Evolutionary conservation across 2,113 vertebrate species (phyloP).

Genomic region (Andinoacara biseriatus): DNA sequence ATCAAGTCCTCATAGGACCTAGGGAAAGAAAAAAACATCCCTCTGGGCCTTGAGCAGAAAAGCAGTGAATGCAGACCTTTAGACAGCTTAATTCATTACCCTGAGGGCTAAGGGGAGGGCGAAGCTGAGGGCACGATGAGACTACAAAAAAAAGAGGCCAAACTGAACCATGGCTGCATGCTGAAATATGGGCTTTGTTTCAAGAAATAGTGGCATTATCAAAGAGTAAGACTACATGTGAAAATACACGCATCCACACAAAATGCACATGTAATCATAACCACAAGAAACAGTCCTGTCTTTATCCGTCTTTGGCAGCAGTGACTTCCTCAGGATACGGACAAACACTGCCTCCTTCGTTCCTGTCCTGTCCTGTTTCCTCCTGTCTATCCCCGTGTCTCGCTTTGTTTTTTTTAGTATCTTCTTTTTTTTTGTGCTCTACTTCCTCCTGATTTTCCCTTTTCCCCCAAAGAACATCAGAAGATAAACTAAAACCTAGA

Average conservation of each 20-base stretch:
- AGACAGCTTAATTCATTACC: slow-evolving; percentile 53
- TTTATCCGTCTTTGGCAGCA: slow-evolving; percentile 76
- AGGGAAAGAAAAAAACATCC: slow-evolving; percentile 31
- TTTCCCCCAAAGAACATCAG: slow-evolving; percentile 16
- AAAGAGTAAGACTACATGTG: slow-evolving; percentile 40
- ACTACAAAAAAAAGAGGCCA: slow-evolving; percentile 10
- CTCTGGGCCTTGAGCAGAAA: slow-evolving; percentile 34
- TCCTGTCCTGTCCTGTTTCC: slow-evolving; percentile 60
- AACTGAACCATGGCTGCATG: slow-evolving; percentile 32
- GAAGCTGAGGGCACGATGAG: slow-evolving; percentile 25
- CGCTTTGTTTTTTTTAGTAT: slow-evolving; percentile 15
- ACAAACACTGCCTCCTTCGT: slow-evolving; percentile 66
- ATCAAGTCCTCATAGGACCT: slow-evolving; percentile 51
- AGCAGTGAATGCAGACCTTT: slow-evolving; percentile 43
- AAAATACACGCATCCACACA: slow-evolving; percentile 35
- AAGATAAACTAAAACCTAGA: slow-evolving; percentile 30
- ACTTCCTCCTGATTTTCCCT: slow-evolving; percentile 23
- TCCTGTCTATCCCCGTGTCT: slow-evolving; percentile 26
- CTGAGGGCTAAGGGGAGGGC: slow-evolving; percentile 4
- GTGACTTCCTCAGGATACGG: slow-evolving; percentile 75
- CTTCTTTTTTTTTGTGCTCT: slow-evolving; percentile 22
- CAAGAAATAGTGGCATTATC: slow-evolving; percentile 30
- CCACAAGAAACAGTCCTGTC: slow-evolving; percentile 63
- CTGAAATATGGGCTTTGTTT: slow-evolving; percentile 41
- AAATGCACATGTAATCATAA: slow-evolving; percentile 61